These are phyloP conservation scores for Pempheris klunzingeri DNA, from an alignment of 2,797 vertebrate genomes.

Conservation along the genomic window DNA sequence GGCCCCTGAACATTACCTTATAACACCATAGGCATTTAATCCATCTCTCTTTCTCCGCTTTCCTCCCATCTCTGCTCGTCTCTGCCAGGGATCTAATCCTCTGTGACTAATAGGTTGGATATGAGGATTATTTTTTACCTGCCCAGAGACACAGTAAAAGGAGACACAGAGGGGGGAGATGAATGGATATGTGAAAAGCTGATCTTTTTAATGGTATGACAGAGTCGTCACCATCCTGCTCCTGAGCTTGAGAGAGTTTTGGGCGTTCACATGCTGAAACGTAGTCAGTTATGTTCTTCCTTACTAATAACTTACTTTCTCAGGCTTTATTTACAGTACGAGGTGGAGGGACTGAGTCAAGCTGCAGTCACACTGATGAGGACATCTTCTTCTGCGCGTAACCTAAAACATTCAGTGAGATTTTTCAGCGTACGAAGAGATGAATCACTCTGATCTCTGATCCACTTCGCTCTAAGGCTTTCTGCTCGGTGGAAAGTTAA, in stretches of 20 bases:
- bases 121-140: conserved; percentile 77
- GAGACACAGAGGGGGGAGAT: conserved; percentile 45
- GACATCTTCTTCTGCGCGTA: not conserved
- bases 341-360: not conserved
- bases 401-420: conserved; percentile 17
- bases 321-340: conserved; percentile 2
- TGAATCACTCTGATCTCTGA: conserved; percentile 48
- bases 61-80: conserved; percentile 62
- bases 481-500: conserved; percentile 30
- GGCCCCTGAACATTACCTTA: conserved; percentile 53
- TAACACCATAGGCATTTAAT: conserved; percentile 66
- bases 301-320: not conserved
- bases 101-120: conserved; percentile 77
- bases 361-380: conserved; percentile 1
- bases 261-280: conserved; percentile 9
- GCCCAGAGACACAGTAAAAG: conserved; percentile 59
- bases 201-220: conserved; percentile 57
- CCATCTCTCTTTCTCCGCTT: conserved; percentile 58
- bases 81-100: conserved; percentile 75
- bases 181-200: conserved; percentile 62
- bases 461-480: conserved; percentile 30
- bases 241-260: conserved; percentile 24
- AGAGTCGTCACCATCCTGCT: conserved; percentile 32
- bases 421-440: conserved; percentile 32
- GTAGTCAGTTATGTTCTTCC: no score